Conservation (phyloP, 53 echinoderm and acorn worm species). For the Astropecten irregularis region DNA sequence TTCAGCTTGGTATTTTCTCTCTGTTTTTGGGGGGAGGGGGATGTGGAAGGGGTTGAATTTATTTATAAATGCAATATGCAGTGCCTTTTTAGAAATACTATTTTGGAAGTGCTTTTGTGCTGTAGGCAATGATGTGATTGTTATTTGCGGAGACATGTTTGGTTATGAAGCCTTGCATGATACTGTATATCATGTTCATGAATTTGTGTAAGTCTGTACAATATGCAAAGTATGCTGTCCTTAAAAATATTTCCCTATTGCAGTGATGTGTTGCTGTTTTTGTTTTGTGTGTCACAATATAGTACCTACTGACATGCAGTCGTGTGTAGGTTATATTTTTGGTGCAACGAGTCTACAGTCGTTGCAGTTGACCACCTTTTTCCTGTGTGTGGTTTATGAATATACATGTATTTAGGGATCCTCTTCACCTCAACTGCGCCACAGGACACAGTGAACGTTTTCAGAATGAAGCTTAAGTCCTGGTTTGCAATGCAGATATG, state of each 20-base stretch:
- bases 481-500: background rate
- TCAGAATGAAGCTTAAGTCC: background rate
- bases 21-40: too few species aligned
- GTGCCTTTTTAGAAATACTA: too few species aligned
- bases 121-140: too few species aligned
- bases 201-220: too few species aligned
- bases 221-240: too few species aligned
- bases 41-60: too few species aligned
- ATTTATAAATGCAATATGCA: too few species aligned
- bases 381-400: slow-evolving; percentile 10
- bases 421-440: background rate
- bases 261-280: background rate
- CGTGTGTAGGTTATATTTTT: slow-evolving; percentile 1
- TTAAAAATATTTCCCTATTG: too few species aligned
- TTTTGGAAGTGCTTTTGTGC: too few species aligned
- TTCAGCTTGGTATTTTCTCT: background rate
- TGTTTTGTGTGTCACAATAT: background rate
- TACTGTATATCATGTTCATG: too few species aligned
- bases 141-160: too few species aligned
- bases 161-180: too few species aligned
- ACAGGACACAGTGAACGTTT: background rate
- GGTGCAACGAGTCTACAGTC: background rate
- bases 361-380: background rate
- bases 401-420: slow-evolving; percentile 37
- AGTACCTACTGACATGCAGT: background rate